Evolutionary conservation across 2,888 invertebrate genomes (phyloP), one percentile per base, ranked within the genome.

Genomic region (Lasioglossum leucozonium): DNA sequence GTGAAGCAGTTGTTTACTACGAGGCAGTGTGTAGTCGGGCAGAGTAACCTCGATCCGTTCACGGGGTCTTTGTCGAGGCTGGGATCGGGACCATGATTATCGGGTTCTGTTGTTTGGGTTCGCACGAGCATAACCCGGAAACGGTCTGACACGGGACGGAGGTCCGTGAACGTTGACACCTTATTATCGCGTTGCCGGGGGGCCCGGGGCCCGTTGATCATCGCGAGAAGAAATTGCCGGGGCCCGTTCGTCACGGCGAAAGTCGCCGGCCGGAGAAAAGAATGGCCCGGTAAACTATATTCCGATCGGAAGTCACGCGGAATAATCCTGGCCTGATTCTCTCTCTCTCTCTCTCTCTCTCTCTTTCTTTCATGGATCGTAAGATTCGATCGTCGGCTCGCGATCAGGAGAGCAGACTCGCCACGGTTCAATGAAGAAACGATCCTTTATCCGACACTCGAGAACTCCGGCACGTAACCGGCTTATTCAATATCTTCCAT

Each of bases 91-190:
- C n/a, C 42, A 16, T 42, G 69, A 40, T 69, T 42, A 47, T 67
- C 72, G 47, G 71, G 37, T 8, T 47, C 72, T 72, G 77, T 81
- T 82, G 73, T 84, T 85, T 85, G 81, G 85, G 86, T 88, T 85
- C 89, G 87, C 89, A 88, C 88, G 87, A 89, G 86, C 88, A 91
- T 89, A 90, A 93, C 93, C 93, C 93, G 93, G 93, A 93, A 93
- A 93, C 86, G 78, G 84, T 84, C 79, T 86, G 90, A 87, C 90
- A 91, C 79, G 84, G 69, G 81, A 62, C 65, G 90, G 85, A 90
- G 91, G 91, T 91, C 88, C 90, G 89, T 89, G 90, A 91, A 89
- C 91, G 92, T 93, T 93, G 93, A 93, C 93, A 93, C 93, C 93
- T 93, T 93, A 93, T 93, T 93, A 93, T 92, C 91, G 90, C 80